These are phyloP conservation scores for Parasteatoda lunata DNA, from an alignment of 2,888 invertebrate species.

Conservation along the genomic window DNA sequence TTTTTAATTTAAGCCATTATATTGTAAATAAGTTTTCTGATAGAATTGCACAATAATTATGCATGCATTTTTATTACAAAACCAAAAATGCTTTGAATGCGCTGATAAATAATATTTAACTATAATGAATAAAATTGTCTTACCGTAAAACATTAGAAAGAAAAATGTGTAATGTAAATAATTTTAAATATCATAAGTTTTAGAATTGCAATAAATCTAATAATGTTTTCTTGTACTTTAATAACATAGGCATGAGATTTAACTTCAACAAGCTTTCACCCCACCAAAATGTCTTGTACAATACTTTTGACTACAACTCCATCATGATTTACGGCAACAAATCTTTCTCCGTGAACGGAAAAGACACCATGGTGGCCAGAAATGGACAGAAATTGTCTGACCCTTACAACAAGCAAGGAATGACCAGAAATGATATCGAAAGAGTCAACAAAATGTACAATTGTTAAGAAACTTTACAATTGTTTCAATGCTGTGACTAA, in stretches of 20 bases:
- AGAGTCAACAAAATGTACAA: conserved; percentile 55
- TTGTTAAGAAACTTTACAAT: conserved; percentile 3
- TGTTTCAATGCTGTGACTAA: too few relatives aligned
- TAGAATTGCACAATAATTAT: too few relatives aligned
- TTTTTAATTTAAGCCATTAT: too few relatives aligned
- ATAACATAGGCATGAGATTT: conserved; percentile 16
- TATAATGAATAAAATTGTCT: too few relatives aligned
- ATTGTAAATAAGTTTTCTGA: too few relatives aligned
- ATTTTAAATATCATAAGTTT: not conserved
- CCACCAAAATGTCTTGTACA: conserved; percentile 41
- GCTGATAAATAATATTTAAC: too few relatives aligned
- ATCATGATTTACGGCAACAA: conserved; percentile 53
- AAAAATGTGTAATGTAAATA: not conserved
- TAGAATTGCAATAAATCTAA: not conserved
- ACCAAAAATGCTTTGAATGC: too few relatives aligned
- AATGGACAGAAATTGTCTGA: conserved; percentile 33
- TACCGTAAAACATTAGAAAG: too few relatives aligned
- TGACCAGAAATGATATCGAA: conserved; percentile 30
- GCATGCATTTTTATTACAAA: too few relatives aligned
- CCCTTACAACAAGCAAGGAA: conserved; percentile 31
- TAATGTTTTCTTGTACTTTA: not conserved
- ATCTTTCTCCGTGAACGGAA: conserved; percentile 44
- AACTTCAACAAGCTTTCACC: conserved; percentile 36
- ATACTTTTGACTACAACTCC: conserved; percentile 35
- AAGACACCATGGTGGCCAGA: conserved; percentile 31